Percentiles rank a stretch among this genome's conserved stretches.
phyloP scores from a whole-genome alignment of 2,797 vertebrate species.

The Orientallactaga sibirica region DNA sequence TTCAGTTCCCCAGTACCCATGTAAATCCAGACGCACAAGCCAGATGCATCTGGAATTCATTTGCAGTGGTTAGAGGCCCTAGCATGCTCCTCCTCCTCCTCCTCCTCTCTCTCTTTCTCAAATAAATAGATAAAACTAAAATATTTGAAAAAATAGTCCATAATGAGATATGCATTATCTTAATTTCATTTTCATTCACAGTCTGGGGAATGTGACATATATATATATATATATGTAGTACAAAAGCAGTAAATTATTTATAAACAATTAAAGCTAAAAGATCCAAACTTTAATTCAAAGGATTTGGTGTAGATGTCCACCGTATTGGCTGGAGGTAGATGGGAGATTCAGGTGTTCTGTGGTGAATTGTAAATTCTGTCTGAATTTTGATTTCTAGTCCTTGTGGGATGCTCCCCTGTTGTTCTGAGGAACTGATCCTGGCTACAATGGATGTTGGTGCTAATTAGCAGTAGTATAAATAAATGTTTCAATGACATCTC shows the following conservation, averaged over 20 bases:
- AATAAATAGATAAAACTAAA: no score
- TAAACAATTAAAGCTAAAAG: neutral
- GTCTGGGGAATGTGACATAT: neutral
- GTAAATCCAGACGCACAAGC: no score
- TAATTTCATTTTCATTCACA: neutral
- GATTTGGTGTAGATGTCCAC: neutral
- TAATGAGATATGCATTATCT: neutral
- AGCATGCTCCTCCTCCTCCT: no score
- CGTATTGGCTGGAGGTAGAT: neutral
- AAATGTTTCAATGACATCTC: slow-evolving; percentile 37
- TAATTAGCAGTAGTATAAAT: slow-evolving; percentile 37
- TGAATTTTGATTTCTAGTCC: neutral
- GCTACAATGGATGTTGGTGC: neutral
- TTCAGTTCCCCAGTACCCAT: no score
- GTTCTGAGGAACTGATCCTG: neutral
- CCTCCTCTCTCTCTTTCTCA: no score
- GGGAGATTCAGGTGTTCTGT: neutral
- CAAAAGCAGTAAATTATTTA: neutral
- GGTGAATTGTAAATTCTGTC: neutral
- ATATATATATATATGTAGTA: neutral
- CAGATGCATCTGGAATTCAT: no score
- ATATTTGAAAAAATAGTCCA: neutral
- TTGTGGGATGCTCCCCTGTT: neutral
- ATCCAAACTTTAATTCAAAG: neutral
- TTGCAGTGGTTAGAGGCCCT: no score